Base-by-base conservation (phyloP, 2,888 invertebrate species). In the Drosophila lutescens region DNA sequence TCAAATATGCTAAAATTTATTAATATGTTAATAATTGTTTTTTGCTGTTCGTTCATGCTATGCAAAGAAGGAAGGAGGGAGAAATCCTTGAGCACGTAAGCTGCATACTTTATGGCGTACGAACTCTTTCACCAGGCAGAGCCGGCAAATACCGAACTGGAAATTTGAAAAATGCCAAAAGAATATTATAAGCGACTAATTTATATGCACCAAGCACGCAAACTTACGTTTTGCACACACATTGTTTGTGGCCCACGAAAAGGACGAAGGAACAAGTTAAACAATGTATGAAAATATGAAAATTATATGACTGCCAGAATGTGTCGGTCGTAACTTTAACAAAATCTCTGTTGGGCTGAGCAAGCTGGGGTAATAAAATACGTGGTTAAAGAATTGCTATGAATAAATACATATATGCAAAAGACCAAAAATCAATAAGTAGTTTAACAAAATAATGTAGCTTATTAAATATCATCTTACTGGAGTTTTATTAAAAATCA, bases 11-110 rank as follows among this genome's bases (percentile, higher is more conserved):
- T 78, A 82, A 73, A 90, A 89, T 90, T 89, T 89, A 89, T 90
- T 89, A 89, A 89, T 89, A 88, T 87, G 87, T 90, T 89, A 89
- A 90, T 89, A 90, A 89, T 89, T 84, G 86, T 83, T 80, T 78
- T 71, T 84, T 79, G 50, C 68, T 56, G 40, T 51, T 36, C 49
- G 54, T 49, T 66, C 70, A 41, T 65, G 34, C 36, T 3, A 47
- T 49, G 49, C 49, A 8, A 34, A 34, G 34, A 13, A 20, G 17
- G 13, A 12, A 6, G 12, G 34, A 34, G 38, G 44, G 47, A 51
- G 57, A 68, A 49, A 82, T 49, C 88, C 88, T 86, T 88, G 81
- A 80, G 79, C 84, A 88, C 88, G 86, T 85, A 80, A 77, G 77
- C 78, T 73, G 78, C 74, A 84, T 84, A 82, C 88, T 84, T 84